Evolutionary conservation across 2,888 invertebrate species (phyloP), one percentile per base, ranked within the genome.

Genomic region (Thereva nobilitata): DNA sequence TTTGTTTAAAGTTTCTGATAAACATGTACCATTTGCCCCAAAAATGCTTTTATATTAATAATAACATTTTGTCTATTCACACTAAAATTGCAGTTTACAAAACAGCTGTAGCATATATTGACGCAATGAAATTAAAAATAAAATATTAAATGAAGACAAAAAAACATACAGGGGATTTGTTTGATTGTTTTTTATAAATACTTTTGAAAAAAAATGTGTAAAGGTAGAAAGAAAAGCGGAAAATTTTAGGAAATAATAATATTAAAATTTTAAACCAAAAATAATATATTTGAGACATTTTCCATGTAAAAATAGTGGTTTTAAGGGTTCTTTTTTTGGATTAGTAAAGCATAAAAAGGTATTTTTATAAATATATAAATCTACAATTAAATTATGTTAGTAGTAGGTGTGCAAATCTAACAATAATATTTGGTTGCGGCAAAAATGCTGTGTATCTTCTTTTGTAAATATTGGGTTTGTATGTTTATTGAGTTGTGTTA

Each of bases 21-120:
- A 61, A 66, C 52, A 68, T 50, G 66, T 66, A 68, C 68, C 66
- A 68, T 66, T 68, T 56, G 66, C 66, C 66, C 66, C 66, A 63
- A 61, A 55, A 66, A 66, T 66, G 50, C 42, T 52, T 64, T 64
- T 34, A 44, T 53, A 23, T 23, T 23, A 23, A 23, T 23, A 23
- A 23, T 23, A 23, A 23, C 2, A 23, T 23, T 23, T 23, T 40
- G 44, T 64, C 53, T 61, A 61, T 49, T 61, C 61, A 61, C 61
- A 61, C 61, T 61, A 61, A 61, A 61, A 50, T 61, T 49, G 61
- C 61, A 50, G 41, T 61, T 50, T 61, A 61, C 50, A 61, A 61
- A 50, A 61, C 50, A 61, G 61, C 61, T 61, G 37, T 61, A 61
- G 61, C 61, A 61, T 61, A 52, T 54, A 68, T 56, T 61, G 63